Evolutionary conservation across 2,113 vertebrate genomes (phyloP).

Genomic region (Sylvilagus bachmani): DNA sequence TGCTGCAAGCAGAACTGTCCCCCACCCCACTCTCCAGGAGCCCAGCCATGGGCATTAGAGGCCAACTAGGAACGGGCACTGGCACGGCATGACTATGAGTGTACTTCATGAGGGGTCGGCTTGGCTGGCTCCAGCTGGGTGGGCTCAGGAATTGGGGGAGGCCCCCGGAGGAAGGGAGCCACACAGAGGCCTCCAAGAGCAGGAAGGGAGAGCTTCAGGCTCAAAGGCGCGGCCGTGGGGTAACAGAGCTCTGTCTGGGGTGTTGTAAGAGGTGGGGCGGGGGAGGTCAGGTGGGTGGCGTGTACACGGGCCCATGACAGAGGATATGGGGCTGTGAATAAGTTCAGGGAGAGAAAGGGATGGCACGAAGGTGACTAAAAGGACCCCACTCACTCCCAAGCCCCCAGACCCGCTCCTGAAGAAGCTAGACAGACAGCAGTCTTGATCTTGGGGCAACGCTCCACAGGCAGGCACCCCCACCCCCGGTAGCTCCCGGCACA

Average conservation of each 20-base stretch:
- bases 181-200: background rate
- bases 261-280: background rate
- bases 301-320: background rate
- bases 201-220: background rate
- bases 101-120: background rate
- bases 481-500: accelerated
- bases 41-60: background rate
- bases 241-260: background rate
- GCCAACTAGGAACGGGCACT: background rate
- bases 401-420: background rate
- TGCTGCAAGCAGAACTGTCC: background rate
- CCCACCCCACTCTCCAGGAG: background rate
- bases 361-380: background rate
- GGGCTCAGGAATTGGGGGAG: background rate
- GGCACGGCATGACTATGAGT: too few species aligned
- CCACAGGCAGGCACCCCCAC: background rate
- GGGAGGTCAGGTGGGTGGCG: background rate
- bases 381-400: background rate
- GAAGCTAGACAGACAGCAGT: background rate
- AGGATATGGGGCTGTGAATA: background rate
- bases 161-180: background rate
- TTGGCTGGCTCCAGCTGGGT: background rate
- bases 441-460: background rate
- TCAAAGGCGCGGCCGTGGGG: background rate
- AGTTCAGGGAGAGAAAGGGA: background rate